Base-by-base conservation (phyloP, 2,888 invertebrate species). In the Phasia obesa region DNA sequence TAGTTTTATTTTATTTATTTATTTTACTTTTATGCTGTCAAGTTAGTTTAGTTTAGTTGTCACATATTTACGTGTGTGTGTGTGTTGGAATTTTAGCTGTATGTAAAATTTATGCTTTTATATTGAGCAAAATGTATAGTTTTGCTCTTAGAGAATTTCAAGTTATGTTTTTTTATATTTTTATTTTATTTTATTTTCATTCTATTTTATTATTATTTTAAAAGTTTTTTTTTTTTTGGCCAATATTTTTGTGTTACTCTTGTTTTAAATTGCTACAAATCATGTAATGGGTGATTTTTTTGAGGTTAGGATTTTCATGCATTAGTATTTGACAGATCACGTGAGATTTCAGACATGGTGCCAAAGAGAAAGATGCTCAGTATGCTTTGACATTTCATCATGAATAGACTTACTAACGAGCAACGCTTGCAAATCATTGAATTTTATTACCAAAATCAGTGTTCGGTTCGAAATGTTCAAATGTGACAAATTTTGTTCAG, bases 191-290 rank as follows among this genome's bases (percentile, higher is more conserved):
- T 76, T 76, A 51, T 35, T 35, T 35, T 35, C 11, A 35, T 11
- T 11, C 35, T 11, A 35, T 35, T 35, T 35, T 35, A 35, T 35
- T n/a, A n/a, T 47, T 31, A 31, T 53, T 53, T 57, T 57, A 21
- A 55, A 57, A 65, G 59, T 62, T 77, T 53, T 69, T 13, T 5
- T 38, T 17, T n/a, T 35, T 35, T 35, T 35, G 9, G 1, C 3
- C 35, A 73, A 70, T 59, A 57, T 25, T 69, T 44, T 35, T 69
- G 59, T 62, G 35, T 76, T 38, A 62, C 21, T 77, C n/a, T 62
- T 42, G 60, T 55, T 62, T 38, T 15, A 74, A 74, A 64, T 55
- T 74, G 64, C 53, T 55, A 38, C 23, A 75, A 75, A 65, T 65
- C 74, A 65, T 65, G 55, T 65, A 47, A 44, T 44, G n/a, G n/a